Percentiles rank a stretch among this genome's conserved stretches.
Evolutionary conservation across 2,113 vertebrate genomes (phyloP).

Genomic region (Oceanodroma tethys): DNA sequence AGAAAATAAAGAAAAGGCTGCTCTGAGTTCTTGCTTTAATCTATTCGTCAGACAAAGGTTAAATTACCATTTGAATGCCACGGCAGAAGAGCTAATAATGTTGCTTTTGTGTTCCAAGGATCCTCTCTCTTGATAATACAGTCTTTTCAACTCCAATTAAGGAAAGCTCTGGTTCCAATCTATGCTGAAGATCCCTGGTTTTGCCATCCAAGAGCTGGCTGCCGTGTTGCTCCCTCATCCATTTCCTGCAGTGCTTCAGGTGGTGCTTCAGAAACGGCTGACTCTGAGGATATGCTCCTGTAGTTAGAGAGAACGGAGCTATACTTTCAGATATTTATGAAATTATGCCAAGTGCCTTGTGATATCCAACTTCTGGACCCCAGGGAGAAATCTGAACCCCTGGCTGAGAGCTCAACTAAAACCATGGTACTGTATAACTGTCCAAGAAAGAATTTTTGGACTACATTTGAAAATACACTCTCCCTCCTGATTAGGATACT

Average conservation of each 20-base stretch:
- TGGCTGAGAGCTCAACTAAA: conserved; percentile 27
- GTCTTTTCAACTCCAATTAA: conserved; percentile 10
- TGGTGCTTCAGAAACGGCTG: conserved; percentile 26
- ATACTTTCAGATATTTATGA: background rate
- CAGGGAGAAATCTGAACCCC: background rate
- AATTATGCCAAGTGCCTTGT: conserved; percentile 1
- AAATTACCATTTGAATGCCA: conserved; percentile 44
- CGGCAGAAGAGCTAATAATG: conserved; percentile 46
- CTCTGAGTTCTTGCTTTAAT: conserved; percentile 14
- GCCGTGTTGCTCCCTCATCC: background rate
- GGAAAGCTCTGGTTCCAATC: background rate
- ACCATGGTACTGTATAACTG: background rate
- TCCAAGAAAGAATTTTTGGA: conserved; percentile 50
- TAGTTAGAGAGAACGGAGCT: background rate
- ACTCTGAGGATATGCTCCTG: background rate
- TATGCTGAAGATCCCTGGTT: background rate
- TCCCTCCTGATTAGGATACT: conserved; percentile 24
- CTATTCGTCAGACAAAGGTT: conserved; percentile 15
- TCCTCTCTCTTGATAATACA: background rate
- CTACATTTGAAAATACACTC: conserved; percentile 31
- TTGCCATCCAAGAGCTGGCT: background rate
- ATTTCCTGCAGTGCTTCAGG: conserved; percentile 11
- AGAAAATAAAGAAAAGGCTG: background rate
- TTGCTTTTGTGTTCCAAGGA: background rate
- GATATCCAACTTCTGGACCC: conserved; percentile 19